Base-by-base conservation (phyloP, 2,113 vertebrate species). In the Numida meleagris region DNA sequence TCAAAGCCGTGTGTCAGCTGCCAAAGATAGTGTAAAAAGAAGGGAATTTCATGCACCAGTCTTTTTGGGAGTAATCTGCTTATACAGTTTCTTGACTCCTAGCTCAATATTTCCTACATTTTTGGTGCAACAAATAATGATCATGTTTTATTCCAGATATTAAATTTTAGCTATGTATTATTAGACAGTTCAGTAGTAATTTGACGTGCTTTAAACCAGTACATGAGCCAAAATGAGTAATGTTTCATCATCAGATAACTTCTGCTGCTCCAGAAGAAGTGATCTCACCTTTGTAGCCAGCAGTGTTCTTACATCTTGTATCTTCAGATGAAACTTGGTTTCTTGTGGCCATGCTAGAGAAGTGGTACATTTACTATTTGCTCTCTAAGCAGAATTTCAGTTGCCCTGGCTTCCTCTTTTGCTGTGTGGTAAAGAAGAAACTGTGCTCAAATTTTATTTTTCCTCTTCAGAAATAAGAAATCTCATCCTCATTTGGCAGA, bases 401-500 rank as follows among this genome's bases (percentile, higher is more conserved):
- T 74, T 70, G 38, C 24, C 50, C 42, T 70, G 53, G 36, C 45
- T 92, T 89, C 82, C 33, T 91, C 63, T 89, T 89, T 80, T 70
- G 55, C 71, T 75, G 68, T 68, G 55, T 88, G 88, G 92, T 89
- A 91, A 95, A 93, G 76, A 71, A 82, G n/a, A 34, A 31, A 73
- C 3, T 51, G 40, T 0, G 2, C 86, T 93, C 59, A 67, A 50
- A 46, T 78, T 20, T 23, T 86, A 42, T 71, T 93, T 80, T 77
- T 36, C 72, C 65, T 91, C 77, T 83, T 95, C 50, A 40, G 91
- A 93, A 95, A 75, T 83, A 88, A 81, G 59, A 94, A 95, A 89
- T 89, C 68, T 91, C 51, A 74, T 95, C 74, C 46, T 88, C 18
- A 72, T 94, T 78, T 95, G 51, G 38, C 55, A 42, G 17, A 67